Percentiles rank a stretch among this genome's conserved stretches.
Conservation (phyloP, 2,113 vertebrate species). For the Oncorhynchus tshawytscha region DNA sequence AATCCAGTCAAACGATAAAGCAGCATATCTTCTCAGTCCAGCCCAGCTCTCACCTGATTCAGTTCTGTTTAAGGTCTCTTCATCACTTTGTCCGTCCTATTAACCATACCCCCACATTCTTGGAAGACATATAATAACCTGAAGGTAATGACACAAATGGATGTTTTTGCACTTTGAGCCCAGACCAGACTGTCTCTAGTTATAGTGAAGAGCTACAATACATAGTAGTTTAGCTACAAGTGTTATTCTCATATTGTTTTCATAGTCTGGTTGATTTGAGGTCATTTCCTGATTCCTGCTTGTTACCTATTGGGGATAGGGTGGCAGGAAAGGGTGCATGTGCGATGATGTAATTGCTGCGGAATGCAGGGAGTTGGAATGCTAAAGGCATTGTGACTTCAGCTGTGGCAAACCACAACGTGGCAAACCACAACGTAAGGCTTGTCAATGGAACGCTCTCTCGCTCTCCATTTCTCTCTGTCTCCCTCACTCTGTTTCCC, state of each 20-base stretch:
- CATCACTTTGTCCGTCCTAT: not conserved
- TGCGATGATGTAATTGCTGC: conserved; percentile 38
- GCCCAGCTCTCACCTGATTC: no score
- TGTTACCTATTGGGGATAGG: conserved; percentile 18
- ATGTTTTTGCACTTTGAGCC: conserved; percentile 31
- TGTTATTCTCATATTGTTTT: conserved; percentile 3
- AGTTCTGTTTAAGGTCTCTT: no score
- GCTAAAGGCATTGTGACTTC: not conserved
- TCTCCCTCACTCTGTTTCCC: not conserved
- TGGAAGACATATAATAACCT: not conserved
- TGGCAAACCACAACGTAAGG: not conserved
- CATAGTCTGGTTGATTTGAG: conserved; percentile 34
- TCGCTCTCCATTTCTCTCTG: not conserved
- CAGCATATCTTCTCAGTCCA: not conserved
- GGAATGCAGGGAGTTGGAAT: conserved; percentile 34
- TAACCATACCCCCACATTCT: not conserved
- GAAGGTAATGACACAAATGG: conserved; percentile 25
- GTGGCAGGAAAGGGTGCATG: conserved; percentile 25
- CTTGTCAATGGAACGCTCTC: not conserved
- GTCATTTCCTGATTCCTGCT: conserved; percentile 41
- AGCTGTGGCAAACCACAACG: not conserved
- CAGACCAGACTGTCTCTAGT: not conserved
- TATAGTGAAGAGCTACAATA: conserved; percentile 8
- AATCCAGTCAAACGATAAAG: not conserved
- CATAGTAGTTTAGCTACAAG: not conserved